phyloP scores from a whole-genome alignment of 2,113 vertebrate genomes.

The Callionymus lyra region DNA sequence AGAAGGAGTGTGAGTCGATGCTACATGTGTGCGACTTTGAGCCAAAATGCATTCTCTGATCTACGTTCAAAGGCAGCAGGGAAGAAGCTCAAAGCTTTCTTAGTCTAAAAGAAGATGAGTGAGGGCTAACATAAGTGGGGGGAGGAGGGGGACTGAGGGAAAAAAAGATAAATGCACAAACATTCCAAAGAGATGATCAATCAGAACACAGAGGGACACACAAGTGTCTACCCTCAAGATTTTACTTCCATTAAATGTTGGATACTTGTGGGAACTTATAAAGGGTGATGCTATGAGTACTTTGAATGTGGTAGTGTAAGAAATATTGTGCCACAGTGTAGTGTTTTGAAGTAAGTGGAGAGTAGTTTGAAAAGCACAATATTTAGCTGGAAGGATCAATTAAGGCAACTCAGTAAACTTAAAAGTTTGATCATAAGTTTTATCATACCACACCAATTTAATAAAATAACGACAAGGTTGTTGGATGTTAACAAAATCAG shows the following conservation, averaged over 20 bases:
- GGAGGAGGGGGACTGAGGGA: conserved; percentile 24
- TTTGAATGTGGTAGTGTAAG: no score
- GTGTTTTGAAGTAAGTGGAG: no score
- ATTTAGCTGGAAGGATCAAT: no score
- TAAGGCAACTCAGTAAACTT: no score
- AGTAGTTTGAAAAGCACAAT: no score
- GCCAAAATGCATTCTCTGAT: conserved; percentile 68
- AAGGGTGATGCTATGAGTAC: no score
- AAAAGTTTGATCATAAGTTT: no score
- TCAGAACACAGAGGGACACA: conserved; percentile 44
- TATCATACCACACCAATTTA: no score
- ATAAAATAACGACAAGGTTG: no score
- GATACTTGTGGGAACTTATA: no score
- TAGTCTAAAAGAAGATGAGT: conserved; percentile 29
- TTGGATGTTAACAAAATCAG: no score
- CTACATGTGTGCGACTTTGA: conserved; percentile 28
- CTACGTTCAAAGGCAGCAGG: conserved; percentile 70
- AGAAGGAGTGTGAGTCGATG: conserved; percentile 20
- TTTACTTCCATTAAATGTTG: not conserved
- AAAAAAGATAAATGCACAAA: conserved; percentile 44
- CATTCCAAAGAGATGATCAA: conserved; percentile 60
- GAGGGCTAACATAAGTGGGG: conserved; percentile 18
- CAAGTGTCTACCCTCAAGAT: conserved; percentile 12
- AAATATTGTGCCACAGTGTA: no score
- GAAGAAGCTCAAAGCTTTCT: conserved; percentile 66